Percentiles rank a stretch among this genome's conserved stretches.
These are phyloP conservation scores for Apis florea DNA, from an alignment of 1,140 invertebrate species.

Conservation along the genomic window DNA sequence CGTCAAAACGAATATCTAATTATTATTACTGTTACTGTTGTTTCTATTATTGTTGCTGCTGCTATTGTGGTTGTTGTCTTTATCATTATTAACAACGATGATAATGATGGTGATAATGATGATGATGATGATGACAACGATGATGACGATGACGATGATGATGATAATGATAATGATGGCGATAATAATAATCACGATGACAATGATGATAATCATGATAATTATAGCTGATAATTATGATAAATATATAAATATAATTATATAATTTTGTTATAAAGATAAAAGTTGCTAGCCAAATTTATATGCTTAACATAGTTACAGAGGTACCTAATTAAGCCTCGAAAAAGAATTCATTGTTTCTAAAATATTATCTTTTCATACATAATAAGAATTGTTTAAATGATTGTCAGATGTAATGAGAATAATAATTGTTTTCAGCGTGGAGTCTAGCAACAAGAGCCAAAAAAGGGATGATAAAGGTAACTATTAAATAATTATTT, in stretches of 20 bases:
- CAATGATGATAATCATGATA: background rate
- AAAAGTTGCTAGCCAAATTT: conserved; percentile 79
- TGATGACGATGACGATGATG: background rate
- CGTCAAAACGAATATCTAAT: conserved; percentile 15
- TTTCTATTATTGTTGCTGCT: conserved; percentile 13
- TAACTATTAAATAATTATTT: conserved; percentile 43
- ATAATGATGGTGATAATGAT: too few species aligned
- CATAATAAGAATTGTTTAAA: conserved; percentile 9
- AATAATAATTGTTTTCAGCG: conserved; percentile 71
- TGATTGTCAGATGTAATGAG: conserved; percentile 19
- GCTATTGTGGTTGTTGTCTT: background rate
- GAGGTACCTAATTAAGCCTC: conserved; percentile 75
- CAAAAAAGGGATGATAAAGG: conserved; percentile 79
- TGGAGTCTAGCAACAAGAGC: conserved; percentile 72
- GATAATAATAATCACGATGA: background rate
- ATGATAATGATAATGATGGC: too few species aligned
- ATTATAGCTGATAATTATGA: background rate
- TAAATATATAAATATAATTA: too few species aligned
- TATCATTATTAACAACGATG: background rate
- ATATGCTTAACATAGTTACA: conserved; percentile 78
- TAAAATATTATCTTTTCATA: conserved; percentile 57
- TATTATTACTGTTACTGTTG: background rate
- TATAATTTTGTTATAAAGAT: conserved; percentile 29
- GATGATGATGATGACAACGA: background rate
- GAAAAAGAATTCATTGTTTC: conserved; percentile 55